Evolutionary conservation across 92 coral and sea anemone species (phyloP).

Genomic region (Pocillopora meandrina): DNA sequence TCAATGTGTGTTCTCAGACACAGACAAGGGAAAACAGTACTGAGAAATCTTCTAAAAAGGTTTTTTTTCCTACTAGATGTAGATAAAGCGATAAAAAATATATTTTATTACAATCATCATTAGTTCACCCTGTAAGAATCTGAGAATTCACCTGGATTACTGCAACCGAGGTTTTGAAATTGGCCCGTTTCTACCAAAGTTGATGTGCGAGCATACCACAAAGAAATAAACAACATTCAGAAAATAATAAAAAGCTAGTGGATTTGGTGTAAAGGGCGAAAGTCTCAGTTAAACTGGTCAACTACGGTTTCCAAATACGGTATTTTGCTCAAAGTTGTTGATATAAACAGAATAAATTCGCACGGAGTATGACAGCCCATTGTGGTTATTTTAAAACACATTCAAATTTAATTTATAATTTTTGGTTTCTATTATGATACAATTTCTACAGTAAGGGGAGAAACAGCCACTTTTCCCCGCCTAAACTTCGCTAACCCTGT

Average conservation of each 20-base stretch:
- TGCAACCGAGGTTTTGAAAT: not conserved
- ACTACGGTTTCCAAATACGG: not conserved
- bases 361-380: not conserved
- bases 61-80: not conserved
- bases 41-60: not conserved
- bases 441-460: not conserved
- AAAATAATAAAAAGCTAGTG: not conserved
- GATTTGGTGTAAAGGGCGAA: not conserved
- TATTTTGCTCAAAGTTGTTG: not conserved
- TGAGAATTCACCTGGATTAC: not conserved
- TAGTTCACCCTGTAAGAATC: not conserved
- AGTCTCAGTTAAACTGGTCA: not conserved
- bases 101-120: not conserved
- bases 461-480: no score
- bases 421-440: constrained; percentile 12
- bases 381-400: constrained; percentile 22
- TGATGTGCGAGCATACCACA: not conserved
- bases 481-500: no score
- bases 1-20: not conserved
- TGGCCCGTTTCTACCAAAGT: not conserved
- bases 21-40: not conserved
- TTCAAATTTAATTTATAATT: constrained; percentile 9
- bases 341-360: not conserved
- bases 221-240: not conserved
- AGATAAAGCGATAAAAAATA: not conserved